Evolutionary conservation across 2,888 invertebrate species (phyloP).

Genomic region (Eupeodes latifasciatus): DNA sequence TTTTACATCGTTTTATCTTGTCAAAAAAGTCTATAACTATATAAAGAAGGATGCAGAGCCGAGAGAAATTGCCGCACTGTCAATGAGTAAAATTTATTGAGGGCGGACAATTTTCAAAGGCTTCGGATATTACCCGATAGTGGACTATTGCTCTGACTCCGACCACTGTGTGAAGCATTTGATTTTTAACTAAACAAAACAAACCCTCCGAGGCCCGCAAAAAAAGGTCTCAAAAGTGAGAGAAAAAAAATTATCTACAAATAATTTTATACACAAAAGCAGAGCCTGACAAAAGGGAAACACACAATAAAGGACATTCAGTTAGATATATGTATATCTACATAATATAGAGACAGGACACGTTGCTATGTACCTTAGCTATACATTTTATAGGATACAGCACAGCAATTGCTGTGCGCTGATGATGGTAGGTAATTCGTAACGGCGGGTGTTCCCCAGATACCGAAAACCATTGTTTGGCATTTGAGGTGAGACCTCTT

Average conservation of each 20-base stretch:
- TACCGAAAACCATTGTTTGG: conserved; percentile 73
- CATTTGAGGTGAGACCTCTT: conserved; percentile 76
- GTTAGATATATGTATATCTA: conserved; percentile 20
- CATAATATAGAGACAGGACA: conserved; percentile 13
- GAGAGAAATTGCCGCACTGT: conserved; percentile 62
- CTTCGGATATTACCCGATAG: conserved; percentile 63
- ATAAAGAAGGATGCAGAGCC: not conserved
- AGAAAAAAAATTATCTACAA: conserved; percentile 63
- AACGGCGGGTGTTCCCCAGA: conserved; percentile 73
- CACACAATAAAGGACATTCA: conserved; percentile 71
- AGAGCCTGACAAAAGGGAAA: conserved; percentile 55
- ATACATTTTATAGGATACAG: not conserved
- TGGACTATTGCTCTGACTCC: conserved; percentile 32
- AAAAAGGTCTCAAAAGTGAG: conserved; percentile 51
- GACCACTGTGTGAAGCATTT: conserved; percentile 65
- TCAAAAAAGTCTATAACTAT: not conserved
- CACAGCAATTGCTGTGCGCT: conserved; percentile 68
- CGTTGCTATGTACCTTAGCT: not conserved
- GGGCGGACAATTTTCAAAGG: conserved; percentile 76
- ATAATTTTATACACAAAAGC: conserved; percentile 66
- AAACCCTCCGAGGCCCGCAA: conserved; percentile 61
- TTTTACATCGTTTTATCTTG: conserved; percentile 19
- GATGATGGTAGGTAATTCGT: conserved; percentile 75
- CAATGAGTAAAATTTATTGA: conserved; percentile 74
- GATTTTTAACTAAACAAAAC: conserved; percentile 59